These are phyloP conservation scores for Cyclopterus lumpus DNA, from an alignment of 2,797 vertebrate species.

Conservation along the genomic window DNA sequence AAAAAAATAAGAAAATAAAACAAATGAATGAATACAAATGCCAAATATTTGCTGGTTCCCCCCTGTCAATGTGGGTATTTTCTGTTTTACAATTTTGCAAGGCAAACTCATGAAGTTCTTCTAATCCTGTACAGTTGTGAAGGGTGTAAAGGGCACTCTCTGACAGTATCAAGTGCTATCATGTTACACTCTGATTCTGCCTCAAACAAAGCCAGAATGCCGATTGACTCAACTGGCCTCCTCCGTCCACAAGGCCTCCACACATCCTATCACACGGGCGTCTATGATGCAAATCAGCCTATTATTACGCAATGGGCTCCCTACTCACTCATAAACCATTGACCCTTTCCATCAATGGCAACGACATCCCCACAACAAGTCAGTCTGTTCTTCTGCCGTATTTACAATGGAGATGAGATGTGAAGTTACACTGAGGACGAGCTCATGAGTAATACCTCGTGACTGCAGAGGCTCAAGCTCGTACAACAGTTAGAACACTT, in stretches of 20 bases:
- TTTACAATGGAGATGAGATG: neutral
- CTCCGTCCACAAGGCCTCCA: constrained; percentile 24
- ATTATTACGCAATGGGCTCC: constrained; percentile 31
- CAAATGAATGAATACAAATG: neutral
- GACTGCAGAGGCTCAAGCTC: neutral
- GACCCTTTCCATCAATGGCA: neutral
- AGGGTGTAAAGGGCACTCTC: neutral
- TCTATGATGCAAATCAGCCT: constrained; percentile 42
- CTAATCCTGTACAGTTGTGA: neutral
- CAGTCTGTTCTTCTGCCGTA: neutral
- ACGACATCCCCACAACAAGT: neutral
- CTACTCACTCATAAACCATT: constrained; percentile 4
- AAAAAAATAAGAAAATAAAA: neutral
- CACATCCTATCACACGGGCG: constrained; percentile 17
- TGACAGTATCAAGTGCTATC: constrained; percentile 32
- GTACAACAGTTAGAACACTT: neutral
- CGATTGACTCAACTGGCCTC: constrained; percentile 19
- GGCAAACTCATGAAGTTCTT: neutral
- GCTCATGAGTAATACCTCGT: neutral
- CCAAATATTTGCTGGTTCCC: neutral
- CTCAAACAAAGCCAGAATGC: constrained; percentile 47
- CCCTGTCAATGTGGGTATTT: neutral
- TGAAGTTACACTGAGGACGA: neutral
- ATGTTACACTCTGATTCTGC: constrained; percentile 1
- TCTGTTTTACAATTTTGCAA: neutral